Evolutionary conservation across 1,140 invertebrate species (phyloP), one percentile per base, ranked within the genome.

Genomic region (Zaprionus africanus): DNA sequence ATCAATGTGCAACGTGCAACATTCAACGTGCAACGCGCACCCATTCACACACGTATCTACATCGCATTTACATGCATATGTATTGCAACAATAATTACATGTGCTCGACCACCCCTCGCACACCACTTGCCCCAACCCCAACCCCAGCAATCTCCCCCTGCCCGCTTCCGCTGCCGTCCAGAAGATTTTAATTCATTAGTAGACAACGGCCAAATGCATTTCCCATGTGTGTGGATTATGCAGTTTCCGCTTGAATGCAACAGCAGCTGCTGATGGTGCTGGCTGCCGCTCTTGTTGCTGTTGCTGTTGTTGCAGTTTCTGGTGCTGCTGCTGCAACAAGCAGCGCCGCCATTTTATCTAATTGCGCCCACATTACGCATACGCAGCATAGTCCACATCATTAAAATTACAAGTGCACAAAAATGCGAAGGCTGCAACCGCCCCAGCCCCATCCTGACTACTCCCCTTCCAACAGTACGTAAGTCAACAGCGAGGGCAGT

Each of bases 121-220:
- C 31, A 46, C 22, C 38, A 31, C 22, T n/a, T n/a, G 22, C 22
- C 22, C 22, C 22, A 22, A 2, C 22, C 22, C 22, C 22, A 22
- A 2, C 22, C 22, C 2, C 22, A 22, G 22, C 22, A n/a, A n/a
- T n/a, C 22, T 22, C 22, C 38, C 22, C 9, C 28, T 22, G 19
- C 43, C 28, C 24, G 34, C 43, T n/a, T 49, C 76, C 43, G 64
- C 51, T 57, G 36, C 69, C 80, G 82, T 75, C 82, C 81, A 87
- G 82, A 82, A 84, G 81, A 87, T 88, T 87, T 86, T 87, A 87
- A 87, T 87, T 87, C 85, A 87, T 87, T 87, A 87, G 84, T 88
- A 83, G 84, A 87, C 84, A 87, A 81, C 84, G 82, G 87, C 75
- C 85, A 81, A 81, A 81, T 87, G 84, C 84, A 87, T 88, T 85